These are phyloP conservation scores for Serrognathus titanus DNA, from an alignment of 2,888 invertebrate genomes.

Conservation along the genomic window DNA sequence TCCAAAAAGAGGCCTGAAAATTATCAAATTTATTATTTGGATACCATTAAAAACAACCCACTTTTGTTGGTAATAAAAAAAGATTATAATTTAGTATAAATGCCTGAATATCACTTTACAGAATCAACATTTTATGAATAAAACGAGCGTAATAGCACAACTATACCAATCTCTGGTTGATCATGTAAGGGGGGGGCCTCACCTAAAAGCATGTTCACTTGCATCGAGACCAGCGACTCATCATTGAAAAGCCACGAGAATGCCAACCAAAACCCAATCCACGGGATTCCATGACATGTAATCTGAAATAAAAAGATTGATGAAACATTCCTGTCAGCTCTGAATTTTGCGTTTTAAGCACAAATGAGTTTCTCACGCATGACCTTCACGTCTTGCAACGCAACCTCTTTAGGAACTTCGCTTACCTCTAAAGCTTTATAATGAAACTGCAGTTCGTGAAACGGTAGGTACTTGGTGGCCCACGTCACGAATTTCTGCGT, in stretches of 20 bases:
- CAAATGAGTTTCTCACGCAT: conserved; percentile 1
- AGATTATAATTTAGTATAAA: too few species aligned
- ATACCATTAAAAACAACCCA: too few species aligned
- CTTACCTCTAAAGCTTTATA: conserved; percentile 57
- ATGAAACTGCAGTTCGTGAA: conserved; percentile 55
- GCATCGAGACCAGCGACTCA: conserved; percentile 69
- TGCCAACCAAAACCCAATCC: conserved; percentile 74
- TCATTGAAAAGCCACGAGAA: conserved; percentile 74
- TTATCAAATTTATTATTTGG: background rate
- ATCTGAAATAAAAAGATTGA: conserved; percentile 52
- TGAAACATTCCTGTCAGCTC: conserved; percentile 5
- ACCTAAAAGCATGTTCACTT: conserved; percentile 85
- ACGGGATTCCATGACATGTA: conserved; percentile 85
- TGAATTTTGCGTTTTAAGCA: conserved; percentile 5
- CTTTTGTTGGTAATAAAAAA: too few species aligned
- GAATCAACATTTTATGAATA: too few species aligned
- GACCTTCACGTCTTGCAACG: background rate
- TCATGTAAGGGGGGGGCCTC: conserved; percentile 33
- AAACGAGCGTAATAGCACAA: too few species aligned
- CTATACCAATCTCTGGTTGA: background rate
- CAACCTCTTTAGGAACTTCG: background rate
- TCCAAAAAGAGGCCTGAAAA: conserved; percentile 77
- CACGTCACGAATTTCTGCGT: conserved; percentile 54
- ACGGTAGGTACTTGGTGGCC: conserved; percentile 50
- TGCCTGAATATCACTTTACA: too few species aligned